A percentile compares a stretch with the other conserved stretches of the same genome.
phyloP scores from a whole-genome alignment of 2,113 vertebrate genomes.

The Chrysemys picta region DNA sequence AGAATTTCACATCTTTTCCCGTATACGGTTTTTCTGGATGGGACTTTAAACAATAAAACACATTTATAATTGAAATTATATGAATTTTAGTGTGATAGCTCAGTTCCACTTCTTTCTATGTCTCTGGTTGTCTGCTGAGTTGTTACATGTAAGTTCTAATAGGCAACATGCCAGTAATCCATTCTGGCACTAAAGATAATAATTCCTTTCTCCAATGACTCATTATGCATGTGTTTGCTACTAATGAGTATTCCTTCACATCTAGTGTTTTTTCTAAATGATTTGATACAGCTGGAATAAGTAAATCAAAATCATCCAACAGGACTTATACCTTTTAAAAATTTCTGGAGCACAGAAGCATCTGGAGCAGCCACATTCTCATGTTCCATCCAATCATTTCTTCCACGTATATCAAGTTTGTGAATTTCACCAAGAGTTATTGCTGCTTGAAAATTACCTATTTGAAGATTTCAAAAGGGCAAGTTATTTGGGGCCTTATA shows the following conservation, averaged over 20 bases:
- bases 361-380: not conserved
- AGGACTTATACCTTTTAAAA: constrained; percentile 5
- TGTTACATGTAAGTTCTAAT: not conserved
- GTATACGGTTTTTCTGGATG: not conserved
- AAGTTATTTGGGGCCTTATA: not conserved
- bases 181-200: not conserved
- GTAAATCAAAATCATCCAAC: not conserved
- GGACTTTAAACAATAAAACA: not conserved
- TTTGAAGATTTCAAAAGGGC: not conserved
- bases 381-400: not conserved
- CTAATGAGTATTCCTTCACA: not conserved
- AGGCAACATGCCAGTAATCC: not conserved
- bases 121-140: not conserved
- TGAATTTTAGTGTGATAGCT: not conserved
- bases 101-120: not conserved
- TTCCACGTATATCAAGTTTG: not conserved
- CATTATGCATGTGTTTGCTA: not conserved
- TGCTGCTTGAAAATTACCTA: not conserved
- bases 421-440: not conserved
- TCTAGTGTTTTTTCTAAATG: not conserved
- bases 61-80: not conserved
- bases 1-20: not conserved
- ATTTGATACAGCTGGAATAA: constrained; percentile 3
- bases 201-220: not conserved
- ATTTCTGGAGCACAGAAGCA: not conserved